Conservation (phyloP, 2,888 invertebrate genomes). For the Choreutis nemorana region DNA sequence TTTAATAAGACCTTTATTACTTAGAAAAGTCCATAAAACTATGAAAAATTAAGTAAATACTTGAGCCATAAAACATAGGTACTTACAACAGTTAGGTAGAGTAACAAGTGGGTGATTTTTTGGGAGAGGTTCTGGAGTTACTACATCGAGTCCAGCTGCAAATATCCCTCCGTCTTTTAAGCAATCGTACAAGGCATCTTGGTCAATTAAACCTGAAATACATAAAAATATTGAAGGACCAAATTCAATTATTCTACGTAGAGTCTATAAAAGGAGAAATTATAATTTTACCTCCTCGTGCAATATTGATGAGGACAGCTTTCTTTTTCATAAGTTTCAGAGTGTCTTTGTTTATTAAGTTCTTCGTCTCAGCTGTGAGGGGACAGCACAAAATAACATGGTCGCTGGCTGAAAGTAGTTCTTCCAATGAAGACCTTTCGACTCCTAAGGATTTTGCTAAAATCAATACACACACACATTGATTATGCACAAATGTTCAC, state of each 20-base stretch:
- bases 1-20: no score
- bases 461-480: constrained; percentile 6
- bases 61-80: constrained; percentile 1
- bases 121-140: constrained; percentile 87
- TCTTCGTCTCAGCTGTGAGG: constrained; percentile 71
- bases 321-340: constrained; percentile 80
- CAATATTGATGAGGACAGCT: constrained; percentile 79
- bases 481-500: neutral
- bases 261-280: neutral
- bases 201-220: constrained; percentile 74
- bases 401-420: constrained; percentile 75
- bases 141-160: constrained; percentile 91
- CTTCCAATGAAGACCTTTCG: constrained; percentile 71
- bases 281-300: constrained; percentile 67
- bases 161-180: constrained; percentile 77
- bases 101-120: constrained; percentile 75
- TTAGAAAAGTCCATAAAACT: no score
- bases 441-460: constrained; percentile 64
- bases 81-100: constrained; percentile 82
- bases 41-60: neutral
- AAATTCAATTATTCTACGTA: neutral
- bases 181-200: constrained; percentile 79
- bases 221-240: neutral
- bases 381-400: constrained; percentile 77
- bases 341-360: constrained; percentile 72